Evolutionary conservation across 2,113 vertebrate species (phyloP).

Genomic region (Aegithalos caudatus): DNA sequence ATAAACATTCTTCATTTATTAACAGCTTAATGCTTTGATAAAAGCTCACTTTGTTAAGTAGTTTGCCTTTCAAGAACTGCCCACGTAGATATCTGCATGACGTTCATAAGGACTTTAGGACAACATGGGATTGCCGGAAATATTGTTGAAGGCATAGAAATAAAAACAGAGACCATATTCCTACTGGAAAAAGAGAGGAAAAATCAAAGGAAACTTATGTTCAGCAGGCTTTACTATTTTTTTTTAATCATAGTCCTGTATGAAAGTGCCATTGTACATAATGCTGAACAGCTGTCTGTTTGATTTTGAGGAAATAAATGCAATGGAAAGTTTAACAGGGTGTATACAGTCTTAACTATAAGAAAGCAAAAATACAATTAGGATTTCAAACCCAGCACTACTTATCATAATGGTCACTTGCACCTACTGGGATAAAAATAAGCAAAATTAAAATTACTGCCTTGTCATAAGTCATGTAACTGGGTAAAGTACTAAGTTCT

Average conservation of each 20-base stretch:
- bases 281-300: not conserved
- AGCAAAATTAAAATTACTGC: not conserved
- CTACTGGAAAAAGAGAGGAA: not conserved
- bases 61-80: conserved; percentile 16
- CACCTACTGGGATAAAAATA: not conserved
- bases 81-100: conserved; percentile 34
- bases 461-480: not conserved
- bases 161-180: not conserved
- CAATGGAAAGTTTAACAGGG: not conserved
- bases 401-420: rapidly evolving
- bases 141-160: conserved; percentile 8
- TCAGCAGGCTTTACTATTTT: not conserved
- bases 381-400: not conserved
- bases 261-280: not conserved
- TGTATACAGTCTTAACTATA: not conserved
- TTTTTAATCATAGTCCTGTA: not conserved
- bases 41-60: conserved; percentile 70
- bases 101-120: not conserved
- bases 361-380: not conserved
- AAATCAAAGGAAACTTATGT: conserved; percentile 34
- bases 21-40: conserved; percentile 62
- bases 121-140: not conserved
- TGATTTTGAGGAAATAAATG: not conserved
- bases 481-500: not conserved
- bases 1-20: conserved; percentile 67